Base-by-base conservation (phyloP, 2,888 invertebrate species). In the Drosophila percnosoma region DNA sequence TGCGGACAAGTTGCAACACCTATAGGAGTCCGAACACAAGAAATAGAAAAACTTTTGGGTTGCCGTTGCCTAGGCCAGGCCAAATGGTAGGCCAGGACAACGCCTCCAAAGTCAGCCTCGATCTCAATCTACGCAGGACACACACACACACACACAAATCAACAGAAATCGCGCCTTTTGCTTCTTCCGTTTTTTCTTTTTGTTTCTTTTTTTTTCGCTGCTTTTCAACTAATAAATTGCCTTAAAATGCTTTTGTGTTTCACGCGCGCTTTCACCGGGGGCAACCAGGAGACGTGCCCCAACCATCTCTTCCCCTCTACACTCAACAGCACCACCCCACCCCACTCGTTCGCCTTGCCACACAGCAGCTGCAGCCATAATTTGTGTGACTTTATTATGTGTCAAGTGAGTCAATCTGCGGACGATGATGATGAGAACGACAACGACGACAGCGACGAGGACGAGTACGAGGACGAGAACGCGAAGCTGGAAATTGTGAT, bases 361-460 rank as follows among this genome's bases (percentile, higher is more conserved):
- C 10, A 31, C 54, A 64, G 69, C 87, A 67, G 82, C 88, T 75
- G 80, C 88, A 87, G 73, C 82, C 87, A 76, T 86, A 81, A 83
- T 88, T 88, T 88, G 73, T 76, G 82, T 76, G 84, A 89, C 90
- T 90, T 89, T 90, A 90, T 90, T 85, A 90, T 82, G 90, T 89
- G 89, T 88, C 88, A 84, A 84, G 81, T 80, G 83, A 86, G 81
- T 84, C 91, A 90, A 90, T 90, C 81, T 90, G 86, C 73, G 83
- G 80, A 84, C 80, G 74, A 57, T 51, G 75, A 79, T 57, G 74
- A 68, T 13, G 66, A 57, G 33, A 45, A 42, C 29, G 54, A 54
- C 11, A 48, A 52, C 13, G 45, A 49, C 5, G 10, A 60, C 27
- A 11, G 31, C 2, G 42, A 57, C 4, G 34, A 18, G 7, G 36